These are phyloP conservation scores for Pterostichus madidus DNA, from an alignment of 2,888 invertebrate genomes.

Conservation along the genomic window DNA sequence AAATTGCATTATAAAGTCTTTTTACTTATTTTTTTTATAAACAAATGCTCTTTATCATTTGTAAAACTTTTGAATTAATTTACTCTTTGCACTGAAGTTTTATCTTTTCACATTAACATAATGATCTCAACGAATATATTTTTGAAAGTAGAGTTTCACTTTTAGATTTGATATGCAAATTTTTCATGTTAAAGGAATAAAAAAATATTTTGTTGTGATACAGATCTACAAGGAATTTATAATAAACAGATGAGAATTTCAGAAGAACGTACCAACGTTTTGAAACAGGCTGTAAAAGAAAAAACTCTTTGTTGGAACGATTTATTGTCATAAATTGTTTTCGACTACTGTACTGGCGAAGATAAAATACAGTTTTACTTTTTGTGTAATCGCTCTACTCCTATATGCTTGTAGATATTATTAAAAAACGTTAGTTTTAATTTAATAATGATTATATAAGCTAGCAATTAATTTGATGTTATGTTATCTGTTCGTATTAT, in stretches of 20 bases:
- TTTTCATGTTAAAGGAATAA: neutral
- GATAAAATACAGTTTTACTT: neutral
- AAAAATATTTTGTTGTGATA: neutral
- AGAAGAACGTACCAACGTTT: neutral
- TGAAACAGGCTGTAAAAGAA: neutral
- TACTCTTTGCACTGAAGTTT: neutral
- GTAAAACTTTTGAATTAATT: too few species aligned
- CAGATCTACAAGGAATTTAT: neutral
- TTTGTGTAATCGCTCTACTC: neutral
- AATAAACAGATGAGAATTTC: neutral
- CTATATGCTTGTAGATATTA: neutral
- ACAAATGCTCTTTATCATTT: too few species aligned
- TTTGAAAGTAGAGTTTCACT: neutral
- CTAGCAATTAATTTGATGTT: too few species aligned
- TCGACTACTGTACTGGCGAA: neutral
- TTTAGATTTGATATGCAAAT: neutral
- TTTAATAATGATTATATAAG: too few species aligned
- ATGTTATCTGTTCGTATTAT: too few species aligned
- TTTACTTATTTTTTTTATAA: too few species aligned
- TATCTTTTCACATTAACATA: neutral
- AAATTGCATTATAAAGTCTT: too few species aligned
- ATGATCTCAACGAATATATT: neutral
- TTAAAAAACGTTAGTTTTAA: too few species aligned
- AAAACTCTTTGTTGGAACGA: neutral
- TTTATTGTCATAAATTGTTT: slow-evolving; percentile 7